A percentile compares a stretch with the other conserved stretches of the same genome.
phyloP scores from a whole-genome alignment of 2,797 vertebrate genomes.

The Darevskia nairensis region DNA sequence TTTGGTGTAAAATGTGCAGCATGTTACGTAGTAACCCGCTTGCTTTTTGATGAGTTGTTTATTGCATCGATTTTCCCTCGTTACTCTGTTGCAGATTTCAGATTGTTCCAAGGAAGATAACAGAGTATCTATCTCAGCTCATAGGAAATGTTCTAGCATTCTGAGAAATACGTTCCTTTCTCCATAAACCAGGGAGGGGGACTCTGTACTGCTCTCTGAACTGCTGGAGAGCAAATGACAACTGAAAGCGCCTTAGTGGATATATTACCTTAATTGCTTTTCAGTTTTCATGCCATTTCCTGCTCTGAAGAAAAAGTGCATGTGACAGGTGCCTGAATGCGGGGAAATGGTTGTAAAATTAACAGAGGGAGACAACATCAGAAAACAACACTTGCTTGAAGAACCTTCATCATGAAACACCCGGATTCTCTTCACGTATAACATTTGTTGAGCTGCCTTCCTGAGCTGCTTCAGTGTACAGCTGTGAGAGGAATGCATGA shows the following conservation, averaged over 20 bases:
- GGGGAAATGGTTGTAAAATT: rapidly evolving
- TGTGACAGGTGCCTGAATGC: not conserved
- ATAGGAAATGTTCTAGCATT: not conserved
- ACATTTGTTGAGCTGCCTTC: not conserved
- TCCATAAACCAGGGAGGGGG: conserved; percentile 22
- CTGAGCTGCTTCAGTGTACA: not conserved
- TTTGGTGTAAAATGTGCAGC: not conserved
- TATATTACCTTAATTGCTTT: conserved; percentile 45
- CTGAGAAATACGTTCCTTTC: conserved; percentile 46
- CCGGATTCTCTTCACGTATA: not conserved
- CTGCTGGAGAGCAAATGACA: conserved; percentile 27
- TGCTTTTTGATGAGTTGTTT: conserved; percentile 28
- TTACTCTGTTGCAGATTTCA: conserved; percentile 35
- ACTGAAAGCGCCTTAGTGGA: conserved; percentile 32
- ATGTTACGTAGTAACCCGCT: not conserved
- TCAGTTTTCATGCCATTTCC: not conserved
- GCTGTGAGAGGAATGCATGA: not conserved
- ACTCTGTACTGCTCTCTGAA: conserved; percentile 8
- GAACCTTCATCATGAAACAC: not conserved
- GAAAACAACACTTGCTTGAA: conserved; percentile 18
- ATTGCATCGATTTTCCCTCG: conserved; percentile 4
- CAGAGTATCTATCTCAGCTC: conserved; percentile 3
- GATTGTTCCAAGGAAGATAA: not conserved
- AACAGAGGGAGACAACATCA: not conserved
- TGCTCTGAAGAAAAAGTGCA: conserved; percentile 19